Evolutionary conservation across 2,113 vertebrate species (phyloP).

Genomic region (Macrotis lagotis): DNA sequence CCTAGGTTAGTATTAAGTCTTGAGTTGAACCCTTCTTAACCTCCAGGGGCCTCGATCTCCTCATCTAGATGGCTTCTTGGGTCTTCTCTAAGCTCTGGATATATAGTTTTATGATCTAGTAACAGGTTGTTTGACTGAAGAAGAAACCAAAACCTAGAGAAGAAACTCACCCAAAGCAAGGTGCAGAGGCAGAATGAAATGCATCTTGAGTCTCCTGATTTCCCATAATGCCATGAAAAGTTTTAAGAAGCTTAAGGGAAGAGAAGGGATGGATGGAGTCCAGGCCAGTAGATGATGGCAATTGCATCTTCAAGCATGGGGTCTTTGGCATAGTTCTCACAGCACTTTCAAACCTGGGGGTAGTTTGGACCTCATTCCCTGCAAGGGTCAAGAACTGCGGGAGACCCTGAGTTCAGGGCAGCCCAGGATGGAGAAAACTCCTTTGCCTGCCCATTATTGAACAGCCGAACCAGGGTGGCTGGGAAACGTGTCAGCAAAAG

Average conservation of each 20-base stretch:
- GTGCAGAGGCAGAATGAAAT: background rate
- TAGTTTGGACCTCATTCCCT: background rate
- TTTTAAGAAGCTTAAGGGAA: background rate
- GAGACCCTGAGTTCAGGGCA: background rate
- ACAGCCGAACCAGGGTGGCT: background rate
- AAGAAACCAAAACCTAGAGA: background rate
- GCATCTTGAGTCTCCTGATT: background rate
- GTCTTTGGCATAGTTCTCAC: background rate
- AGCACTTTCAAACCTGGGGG: background rate
- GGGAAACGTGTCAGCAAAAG: background rate
- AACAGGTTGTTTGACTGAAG: background rate
- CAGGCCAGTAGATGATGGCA: background rate
- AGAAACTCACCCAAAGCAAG: background rate
- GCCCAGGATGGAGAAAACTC: background rate
- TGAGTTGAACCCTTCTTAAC: background rate
- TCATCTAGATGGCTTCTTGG: background rate
- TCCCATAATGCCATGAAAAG: background rate
- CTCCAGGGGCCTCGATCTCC: background rate
- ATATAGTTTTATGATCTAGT: background rate
- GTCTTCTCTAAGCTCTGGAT: background rate
- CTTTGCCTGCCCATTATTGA: background rate
- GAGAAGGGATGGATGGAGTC: background rate
- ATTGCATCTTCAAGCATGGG: background rate
- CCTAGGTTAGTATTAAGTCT: background rate
- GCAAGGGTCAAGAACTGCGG: background rate